Evolutionary conservation across 1,140 invertebrate genomes (phyloP).

Genomic region (Mizuhopecten yessoensis): DNA sequence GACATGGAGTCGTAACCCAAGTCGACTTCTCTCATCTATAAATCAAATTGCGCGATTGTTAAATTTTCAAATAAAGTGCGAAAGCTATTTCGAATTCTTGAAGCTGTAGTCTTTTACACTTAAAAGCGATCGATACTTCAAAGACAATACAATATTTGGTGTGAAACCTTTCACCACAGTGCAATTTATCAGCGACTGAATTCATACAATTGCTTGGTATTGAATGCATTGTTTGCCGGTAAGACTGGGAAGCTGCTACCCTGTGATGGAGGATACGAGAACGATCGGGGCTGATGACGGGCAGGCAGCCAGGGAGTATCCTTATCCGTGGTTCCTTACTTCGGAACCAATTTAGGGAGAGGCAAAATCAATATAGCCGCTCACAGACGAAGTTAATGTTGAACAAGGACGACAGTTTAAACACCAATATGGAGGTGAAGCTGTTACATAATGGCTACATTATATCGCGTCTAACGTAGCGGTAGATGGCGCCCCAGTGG

Average conservation of each 20-base stretch:
- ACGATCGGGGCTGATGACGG: neutral
- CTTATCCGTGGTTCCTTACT: neutral
- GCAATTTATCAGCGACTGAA: neutral
- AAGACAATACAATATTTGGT: slow-evolving; percentile 39
- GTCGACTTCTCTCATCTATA: slow-evolving; percentile 24
- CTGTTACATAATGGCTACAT: slow-evolving; percentile 10
- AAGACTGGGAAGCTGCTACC: neutral
- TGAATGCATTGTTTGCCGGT: neutral
- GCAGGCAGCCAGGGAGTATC: neutral
- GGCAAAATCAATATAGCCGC: neutral
- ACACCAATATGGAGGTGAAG: slow-evolving; percentile 8
- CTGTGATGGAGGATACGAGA: neutral
- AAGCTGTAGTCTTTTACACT: slow-evolving; percentile 18
- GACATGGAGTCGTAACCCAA: slow-evolving; percentile 4
- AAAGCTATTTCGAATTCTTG: slow-evolving; percentile 28
- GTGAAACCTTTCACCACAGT: slow-evolving; percentile 6
- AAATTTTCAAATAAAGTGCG: slow-evolving; percentile 20
- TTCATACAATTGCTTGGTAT: slow-evolving; percentile 19
- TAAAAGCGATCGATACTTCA: neutral
- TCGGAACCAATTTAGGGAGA: neutral
- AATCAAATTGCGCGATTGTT: slow-evolving; percentile 27
- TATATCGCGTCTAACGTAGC: slow-evolving; percentile 15
- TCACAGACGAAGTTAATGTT: slow-evolving; percentile 33
- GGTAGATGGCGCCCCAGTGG: slow-evolving; percentile 12
- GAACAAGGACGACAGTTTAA: slow-evolving; percentile 15